phyloP scores from a whole-genome alignment of 2,888 invertebrate species.

The Craniophora ligustri region DNA sequence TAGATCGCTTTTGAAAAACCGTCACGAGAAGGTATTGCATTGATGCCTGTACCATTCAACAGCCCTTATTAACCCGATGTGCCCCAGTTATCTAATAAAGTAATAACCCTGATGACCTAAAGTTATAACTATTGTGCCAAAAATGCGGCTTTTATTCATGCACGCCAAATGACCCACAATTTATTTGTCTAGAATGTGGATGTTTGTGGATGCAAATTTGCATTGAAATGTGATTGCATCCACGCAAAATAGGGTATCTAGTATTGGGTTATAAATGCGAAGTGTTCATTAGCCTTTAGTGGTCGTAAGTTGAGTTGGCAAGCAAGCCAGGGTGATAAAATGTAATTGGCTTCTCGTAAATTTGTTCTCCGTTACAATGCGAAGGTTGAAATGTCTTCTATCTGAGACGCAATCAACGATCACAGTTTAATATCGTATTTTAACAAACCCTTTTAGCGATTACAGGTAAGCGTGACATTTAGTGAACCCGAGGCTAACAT shows the following conservation, averaged over 20 bases:
- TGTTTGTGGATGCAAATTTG: background rate
- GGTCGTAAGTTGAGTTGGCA: background rate
- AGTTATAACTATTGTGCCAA: background rate
- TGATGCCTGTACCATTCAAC: constrained; percentile 7
- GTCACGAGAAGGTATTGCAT: constrained; percentile 19
- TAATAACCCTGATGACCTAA: constrained; percentile 30
- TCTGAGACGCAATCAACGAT: background rate
- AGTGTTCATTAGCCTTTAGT: background rate
- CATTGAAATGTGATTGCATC: background rate
- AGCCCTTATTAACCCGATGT: constrained; percentile 24
- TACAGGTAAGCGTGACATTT: background rate
- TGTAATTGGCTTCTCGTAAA: background rate
- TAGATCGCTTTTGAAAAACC: background rate
- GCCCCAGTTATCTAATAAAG: constrained; percentile 39
- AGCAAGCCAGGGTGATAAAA: background rate
- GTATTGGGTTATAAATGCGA: background rate
- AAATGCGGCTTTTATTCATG: background rate
- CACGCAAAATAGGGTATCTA: background rate
- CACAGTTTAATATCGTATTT: background rate
- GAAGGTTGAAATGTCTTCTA: background rate
- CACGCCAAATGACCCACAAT: background rate
- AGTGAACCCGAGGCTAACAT: background rate
- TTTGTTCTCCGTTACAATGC: background rate
- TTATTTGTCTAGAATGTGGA: no score
- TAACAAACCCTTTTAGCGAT: background rate